Conservation (phyloP, 1,140 invertebrate genomes). For the Listronotus bonariensis region DNA sequence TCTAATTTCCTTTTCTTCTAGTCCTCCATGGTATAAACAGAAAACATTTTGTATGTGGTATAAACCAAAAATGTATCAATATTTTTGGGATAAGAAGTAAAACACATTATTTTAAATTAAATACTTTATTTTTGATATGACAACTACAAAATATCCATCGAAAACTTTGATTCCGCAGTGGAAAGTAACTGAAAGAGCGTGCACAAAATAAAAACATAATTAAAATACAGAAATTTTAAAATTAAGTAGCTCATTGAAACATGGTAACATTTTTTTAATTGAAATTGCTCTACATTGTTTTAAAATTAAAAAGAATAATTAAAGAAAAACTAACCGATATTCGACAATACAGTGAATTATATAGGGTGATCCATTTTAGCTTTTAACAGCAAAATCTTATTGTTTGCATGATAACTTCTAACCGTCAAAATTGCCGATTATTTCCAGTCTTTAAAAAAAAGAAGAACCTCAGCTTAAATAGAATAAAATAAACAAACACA, state of each 20-base stretch:
- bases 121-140: conserved; percentile 29
- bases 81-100: too few species aligned
- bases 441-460: too few species aligned
- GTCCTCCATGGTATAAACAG: too few species aligned
- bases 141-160: conserved; percentile 32
- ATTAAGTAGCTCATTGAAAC: conserved; percentile 3
- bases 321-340: conserved; percentile 13
- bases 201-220: conserved; percentile 15
- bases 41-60: too few species aligned
- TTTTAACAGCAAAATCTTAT: too few species aligned
- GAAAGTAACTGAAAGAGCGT: conserved; percentile 21
- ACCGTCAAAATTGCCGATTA: too few species aligned
- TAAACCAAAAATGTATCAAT: too few species aligned
- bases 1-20: too few species aligned
- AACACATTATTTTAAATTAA: conserved; percentile 12
- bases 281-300: not conserved
- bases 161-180: conserved; percentile 24
- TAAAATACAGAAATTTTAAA: conserved; percentile 1
- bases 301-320: not conserved
- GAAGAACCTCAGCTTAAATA: too few species aligned
- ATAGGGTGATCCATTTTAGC: too few species aligned
- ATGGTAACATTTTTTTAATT: conserved; percentile 7
- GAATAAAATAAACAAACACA: too few species aligned
- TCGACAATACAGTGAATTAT: conserved; percentile 10
- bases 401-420: too few species aligned